These are phyloP conservation scores for Passer montanus DNA, from an alignment of 2,113 vertebrate genomes.

Conservation along the genomic window DNA sequence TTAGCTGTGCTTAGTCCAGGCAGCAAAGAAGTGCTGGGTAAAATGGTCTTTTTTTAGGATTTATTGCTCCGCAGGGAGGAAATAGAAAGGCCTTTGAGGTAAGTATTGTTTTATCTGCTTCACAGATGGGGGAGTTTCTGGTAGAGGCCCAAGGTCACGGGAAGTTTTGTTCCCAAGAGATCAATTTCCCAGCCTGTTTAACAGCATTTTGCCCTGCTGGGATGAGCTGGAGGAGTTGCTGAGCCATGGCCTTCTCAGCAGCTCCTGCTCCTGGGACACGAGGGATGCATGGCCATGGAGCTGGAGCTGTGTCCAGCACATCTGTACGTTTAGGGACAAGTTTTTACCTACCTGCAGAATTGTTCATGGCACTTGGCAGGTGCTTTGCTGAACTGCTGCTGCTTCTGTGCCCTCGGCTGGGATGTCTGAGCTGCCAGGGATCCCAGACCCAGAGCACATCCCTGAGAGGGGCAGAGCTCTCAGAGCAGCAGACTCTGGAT, in stretches of 20 bases:
- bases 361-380: not conserved
- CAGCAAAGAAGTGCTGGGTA: not conserved
- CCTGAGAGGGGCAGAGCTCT: not conserved
- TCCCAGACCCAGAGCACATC: not conserved
- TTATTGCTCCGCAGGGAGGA: constrained; percentile 8
- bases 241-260: not conserved
- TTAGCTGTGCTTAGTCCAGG: not conserved
- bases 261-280: accelerated
- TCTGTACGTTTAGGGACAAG: not conserved
- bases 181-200: not conserved
- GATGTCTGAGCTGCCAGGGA: not conserved
- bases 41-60: not conserved
- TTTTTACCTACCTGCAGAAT: not conserved
- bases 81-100: constrained; percentile 32
- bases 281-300: accelerated
- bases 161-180: not conserved
- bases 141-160: not conserved
- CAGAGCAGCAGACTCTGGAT: not conserved
- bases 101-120: constrained; percentile 46
- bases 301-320: not conserved
- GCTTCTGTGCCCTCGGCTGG: not conserved
- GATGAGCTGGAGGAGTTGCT: not conserved
- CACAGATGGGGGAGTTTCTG: constrained; percentile 18
- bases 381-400: not conserved
- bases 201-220: not conserved